Conservation (phyloP, 2,797 vertebrate species). For the Momotus momota region DNA sequence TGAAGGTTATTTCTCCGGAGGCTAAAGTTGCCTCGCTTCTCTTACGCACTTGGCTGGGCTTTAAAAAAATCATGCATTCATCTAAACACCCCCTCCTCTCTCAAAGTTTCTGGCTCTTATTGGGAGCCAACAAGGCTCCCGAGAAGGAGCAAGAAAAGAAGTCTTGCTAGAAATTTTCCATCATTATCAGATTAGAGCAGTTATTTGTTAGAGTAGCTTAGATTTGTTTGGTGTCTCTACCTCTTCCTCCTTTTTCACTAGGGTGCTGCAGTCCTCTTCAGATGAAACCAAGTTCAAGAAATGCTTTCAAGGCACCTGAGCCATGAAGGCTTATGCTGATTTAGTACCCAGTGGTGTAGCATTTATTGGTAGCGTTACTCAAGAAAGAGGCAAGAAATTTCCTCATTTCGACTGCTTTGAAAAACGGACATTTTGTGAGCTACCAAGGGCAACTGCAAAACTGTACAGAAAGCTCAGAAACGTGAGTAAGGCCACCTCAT, state of each 20-base stretch:
- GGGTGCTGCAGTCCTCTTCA: neutral
- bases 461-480: neutral
- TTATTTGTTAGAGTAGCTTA: neutral
- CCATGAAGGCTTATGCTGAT: constrained; percentile 49
- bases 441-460: neutral
- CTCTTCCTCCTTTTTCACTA: neutral
- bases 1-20: constrained; percentile 74
- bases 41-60: constrained; percentile 23
- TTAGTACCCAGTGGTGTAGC: neutral
- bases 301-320: constrained; percentile 40
- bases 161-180: neutral
- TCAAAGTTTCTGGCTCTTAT: neutral
- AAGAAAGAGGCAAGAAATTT: constrained; percentile 45
- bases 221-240: neutral
- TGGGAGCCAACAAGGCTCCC: neutral
- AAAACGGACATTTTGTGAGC: neutral
- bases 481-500: neutral
- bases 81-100: neutral
- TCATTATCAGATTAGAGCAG: neutral
- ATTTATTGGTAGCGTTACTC: constrained; percentile 51
- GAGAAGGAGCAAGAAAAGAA: neutral
- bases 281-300: constrained; percentile 51
- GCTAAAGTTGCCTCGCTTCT: constrained; percentile 15
- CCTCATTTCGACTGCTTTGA: constrained; percentile 32
- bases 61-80: neutral